These are phyloP conservation scores for Zhengitettix transpicula DNA, from an alignment of 2,888 invertebrate genomes.

Conservation along the genomic window DNA sequence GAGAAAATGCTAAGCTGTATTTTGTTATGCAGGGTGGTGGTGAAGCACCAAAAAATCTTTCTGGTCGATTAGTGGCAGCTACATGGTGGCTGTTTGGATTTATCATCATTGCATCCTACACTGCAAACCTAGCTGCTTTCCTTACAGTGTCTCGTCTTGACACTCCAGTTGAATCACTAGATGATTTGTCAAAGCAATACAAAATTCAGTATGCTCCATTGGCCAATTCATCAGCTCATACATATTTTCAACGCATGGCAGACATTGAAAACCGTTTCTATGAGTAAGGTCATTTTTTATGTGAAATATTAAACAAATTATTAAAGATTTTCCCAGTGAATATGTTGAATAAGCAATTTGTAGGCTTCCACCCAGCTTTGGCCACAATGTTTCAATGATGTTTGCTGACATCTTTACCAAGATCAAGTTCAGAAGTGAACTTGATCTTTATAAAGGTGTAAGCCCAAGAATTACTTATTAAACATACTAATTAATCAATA, in stretches of 20 bases:
- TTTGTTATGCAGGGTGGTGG: constrained; percentile 59
- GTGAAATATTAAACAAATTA: background rate
- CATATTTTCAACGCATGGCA: constrained; percentile 91
- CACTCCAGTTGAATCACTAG: constrained; percentile 81
- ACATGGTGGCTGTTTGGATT: constrained; percentile 99
- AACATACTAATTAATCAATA: too few relatives aligned
- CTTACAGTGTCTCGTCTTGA: constrained; percentile 86
- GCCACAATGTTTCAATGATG: too few relatives aligned
- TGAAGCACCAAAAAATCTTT: constrained; percentile 90
- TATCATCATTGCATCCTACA: constrained; percentile 96
- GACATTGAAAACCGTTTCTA: constrained; percentile 89
- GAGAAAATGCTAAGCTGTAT: too few relatives aligned
- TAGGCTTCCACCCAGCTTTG: too few relatives aligned
- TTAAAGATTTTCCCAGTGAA: background rate
- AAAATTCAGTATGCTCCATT: constrained; percentile 91
- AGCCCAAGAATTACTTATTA: background rate
- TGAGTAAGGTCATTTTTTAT: constrained; percentile 42
- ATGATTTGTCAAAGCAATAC: constrained; percentile 88
- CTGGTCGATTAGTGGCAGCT: constrained; percentile 86
- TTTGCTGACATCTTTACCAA: too few relatives aligned
- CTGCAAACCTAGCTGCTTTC: constrained; percentile 94
- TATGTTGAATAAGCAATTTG: too few relatives aligned
- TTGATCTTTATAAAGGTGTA: too few relatives aligned
- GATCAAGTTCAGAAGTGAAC: too few relatives aligned
- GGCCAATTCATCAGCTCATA: constrained; percentile 74